Conservation (phyloP, 2,113 vertebrate genomes). For the Stigmatopora nigra region DNA sequence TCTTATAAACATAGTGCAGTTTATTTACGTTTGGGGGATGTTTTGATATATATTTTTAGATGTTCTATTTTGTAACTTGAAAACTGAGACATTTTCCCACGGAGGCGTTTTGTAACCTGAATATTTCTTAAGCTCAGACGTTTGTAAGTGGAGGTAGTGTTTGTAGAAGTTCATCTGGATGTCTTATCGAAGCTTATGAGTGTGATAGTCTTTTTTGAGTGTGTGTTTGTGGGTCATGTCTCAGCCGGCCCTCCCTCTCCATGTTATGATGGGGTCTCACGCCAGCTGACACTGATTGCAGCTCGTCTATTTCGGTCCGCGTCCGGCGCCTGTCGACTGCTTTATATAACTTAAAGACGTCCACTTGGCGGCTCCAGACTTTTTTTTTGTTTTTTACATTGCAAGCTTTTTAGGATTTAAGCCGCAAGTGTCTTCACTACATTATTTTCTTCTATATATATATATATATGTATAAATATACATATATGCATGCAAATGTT, state of each 20-base stretch:
- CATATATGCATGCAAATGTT: no score
- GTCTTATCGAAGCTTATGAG: neutral
- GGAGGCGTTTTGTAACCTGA: no score
- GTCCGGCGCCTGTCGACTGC: conserved; percentile 45
- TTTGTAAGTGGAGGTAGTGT: neutral
- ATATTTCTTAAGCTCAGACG: neutral
- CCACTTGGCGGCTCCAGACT: conserved; percentile 10
- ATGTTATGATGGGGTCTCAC: conserved; percentile 51
- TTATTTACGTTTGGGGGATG: no score
- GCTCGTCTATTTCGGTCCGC: conserved; percentile 50
- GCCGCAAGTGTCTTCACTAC: neutral
- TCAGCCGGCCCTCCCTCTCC: conserved; percentile 7
- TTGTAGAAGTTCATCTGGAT: neutral
- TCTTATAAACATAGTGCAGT: no score
- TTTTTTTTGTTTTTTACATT: no score
- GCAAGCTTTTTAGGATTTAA: neutral
- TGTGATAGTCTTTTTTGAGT: conserved; percentile 4
- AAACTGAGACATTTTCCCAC: no score
- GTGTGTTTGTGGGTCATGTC: conserved; percentile 28
- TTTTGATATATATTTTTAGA: no score
- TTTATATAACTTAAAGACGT: conserved; percentile 33
- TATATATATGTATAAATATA: no score
- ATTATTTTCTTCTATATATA: neutral
- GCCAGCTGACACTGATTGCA: conserved; percentile 39
- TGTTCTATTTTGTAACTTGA: no score